These are phyloP conservation scores for Cassiopea andromeda DNA, from an alignment of 30 jellyfish, hydroid and myxozoan genomes.

Conservation along the genomic window DNA sequence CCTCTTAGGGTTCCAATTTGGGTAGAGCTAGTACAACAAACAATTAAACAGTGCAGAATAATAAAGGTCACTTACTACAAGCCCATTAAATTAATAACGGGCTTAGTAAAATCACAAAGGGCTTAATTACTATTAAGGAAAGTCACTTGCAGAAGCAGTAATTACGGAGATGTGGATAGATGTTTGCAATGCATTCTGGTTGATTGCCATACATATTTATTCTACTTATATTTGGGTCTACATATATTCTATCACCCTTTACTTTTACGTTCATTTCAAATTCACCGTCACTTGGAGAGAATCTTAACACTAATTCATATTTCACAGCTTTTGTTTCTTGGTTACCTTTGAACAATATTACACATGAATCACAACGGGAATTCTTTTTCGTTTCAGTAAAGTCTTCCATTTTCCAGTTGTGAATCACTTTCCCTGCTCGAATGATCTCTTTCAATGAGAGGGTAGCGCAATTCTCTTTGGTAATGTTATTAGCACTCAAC, in stretches of 20 bases:
- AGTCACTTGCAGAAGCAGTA: constrained; percentile 64
- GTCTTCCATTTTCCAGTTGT: constrained; percentile 1
- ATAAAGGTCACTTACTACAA: too few relatives aligned
- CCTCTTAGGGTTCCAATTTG: too few relatives aligned
- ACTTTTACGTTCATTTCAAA: constrained; percentile 41
- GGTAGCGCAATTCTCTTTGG: constrained; percentile 24
- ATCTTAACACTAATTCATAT: constrained; percentile 45
- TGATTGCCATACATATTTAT: constrained; percentile 70
- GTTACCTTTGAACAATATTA: not conserved
- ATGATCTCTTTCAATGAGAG: constrained; percentile 1
- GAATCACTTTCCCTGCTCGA: constrained; percentile 48
- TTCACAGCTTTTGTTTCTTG: not conserved
- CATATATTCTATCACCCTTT: not conserved
- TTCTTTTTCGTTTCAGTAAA: constrained; percentile 9
- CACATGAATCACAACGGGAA: constrained; percentile 31
- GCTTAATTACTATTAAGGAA: too few relatives aligned
- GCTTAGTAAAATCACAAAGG: too few relatives aligned
- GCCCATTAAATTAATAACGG: too few relatives aligned
- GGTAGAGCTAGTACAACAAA: too few relatives aligned
- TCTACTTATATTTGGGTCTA: constrained; percentile 69
- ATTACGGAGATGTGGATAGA: constrained; percentile 64
- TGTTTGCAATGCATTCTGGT: constrained; percentile 74
- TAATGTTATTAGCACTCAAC: not conserved
- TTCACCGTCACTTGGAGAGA: constrained; percentile 53
- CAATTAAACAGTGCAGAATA: too few relatives aligned